phyloP scores from a whole-genome alignment of 2,113 vertebrate species.

The Turnix velox region DNA sequence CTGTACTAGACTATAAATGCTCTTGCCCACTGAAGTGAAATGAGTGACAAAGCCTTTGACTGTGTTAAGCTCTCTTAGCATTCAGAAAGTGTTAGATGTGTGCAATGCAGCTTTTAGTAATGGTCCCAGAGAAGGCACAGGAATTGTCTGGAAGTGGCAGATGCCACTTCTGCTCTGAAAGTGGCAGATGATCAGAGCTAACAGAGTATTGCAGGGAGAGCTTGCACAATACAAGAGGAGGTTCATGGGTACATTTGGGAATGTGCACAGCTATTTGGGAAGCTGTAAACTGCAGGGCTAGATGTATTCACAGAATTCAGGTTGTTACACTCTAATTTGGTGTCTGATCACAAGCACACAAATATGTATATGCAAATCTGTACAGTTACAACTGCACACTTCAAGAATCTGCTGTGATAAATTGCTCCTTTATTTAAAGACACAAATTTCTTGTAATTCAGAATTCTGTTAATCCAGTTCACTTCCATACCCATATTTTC shows the following conservation, averaged over 20 bases:
- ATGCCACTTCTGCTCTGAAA: not conserved
- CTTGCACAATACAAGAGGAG: fast-evolving
- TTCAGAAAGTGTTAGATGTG: not conserved
- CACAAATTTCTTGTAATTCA: not conserved
- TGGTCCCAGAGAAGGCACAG: fast-evolving
- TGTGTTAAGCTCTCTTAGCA: not conserved
- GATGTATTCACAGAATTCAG: not conserved
- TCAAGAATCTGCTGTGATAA: not conserved
- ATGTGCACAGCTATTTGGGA: not conserved
- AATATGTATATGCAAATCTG: fast-evolving
- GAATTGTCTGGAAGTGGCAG: not conserved
- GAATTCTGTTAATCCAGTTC: not conserved
- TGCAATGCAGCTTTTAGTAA: not conserved
- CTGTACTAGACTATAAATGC: not conserved
- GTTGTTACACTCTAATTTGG: not conserved
- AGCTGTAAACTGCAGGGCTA: not conserved
- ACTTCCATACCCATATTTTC: not conserved
- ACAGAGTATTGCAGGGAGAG: not conserved
- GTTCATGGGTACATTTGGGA: fast-evolving
- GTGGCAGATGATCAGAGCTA: not conserved
- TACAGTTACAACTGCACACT: not conserved
- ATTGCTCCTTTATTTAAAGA: not conserved
- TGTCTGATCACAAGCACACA: not conserved
- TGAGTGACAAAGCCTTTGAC: not conserved
- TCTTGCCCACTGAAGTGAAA: not conserved